These are phyloP conservation scores for Brachionichthys hirsutus DNA, from an alignment of 2,113 vertebrate species.

Conservation along the genomic window DNA sequence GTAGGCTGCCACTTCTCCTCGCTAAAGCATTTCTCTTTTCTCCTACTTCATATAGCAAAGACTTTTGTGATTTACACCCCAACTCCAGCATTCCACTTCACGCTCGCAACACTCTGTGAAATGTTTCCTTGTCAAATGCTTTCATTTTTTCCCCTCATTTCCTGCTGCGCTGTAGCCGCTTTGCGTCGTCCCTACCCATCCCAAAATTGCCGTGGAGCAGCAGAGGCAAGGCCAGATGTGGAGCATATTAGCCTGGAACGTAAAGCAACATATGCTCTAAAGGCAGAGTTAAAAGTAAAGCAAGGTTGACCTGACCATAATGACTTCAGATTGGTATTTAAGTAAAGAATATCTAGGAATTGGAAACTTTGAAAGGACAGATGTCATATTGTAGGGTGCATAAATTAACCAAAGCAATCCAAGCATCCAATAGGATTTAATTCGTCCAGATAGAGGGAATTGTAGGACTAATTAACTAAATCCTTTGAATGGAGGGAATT, in stretches of 20 bases:
- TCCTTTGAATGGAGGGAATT: conserved; percentile 40
- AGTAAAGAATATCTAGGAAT: conserved; percentile 16
- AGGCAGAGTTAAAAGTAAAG: conserved; percentile 20
- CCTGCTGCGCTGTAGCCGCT: conserved; percentile 54
- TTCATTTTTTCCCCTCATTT: conserved; percentile 54
- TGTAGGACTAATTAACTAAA: conserved; percentile 34
- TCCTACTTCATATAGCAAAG: conserved; percentile 14
- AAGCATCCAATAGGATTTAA: conserved; percentile 28
- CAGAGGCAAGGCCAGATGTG: conserved; percentile 70
- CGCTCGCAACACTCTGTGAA: conserved; percentile 41
- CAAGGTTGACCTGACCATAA: conserved; percentile 17
- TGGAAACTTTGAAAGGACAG: conserved; percentile 32
- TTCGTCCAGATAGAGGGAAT: conserved; percentile 22
- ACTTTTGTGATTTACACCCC: conserved; percentile 39
- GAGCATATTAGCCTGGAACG: conserved; percentile 63
- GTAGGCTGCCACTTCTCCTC: conserved; percentile 23
- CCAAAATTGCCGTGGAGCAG: conserved; percentile 44
- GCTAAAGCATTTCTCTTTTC: conserved; percentile 6
- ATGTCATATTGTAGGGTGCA: conserved; percentile 23
- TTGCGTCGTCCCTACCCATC: conserved; percentile 23
- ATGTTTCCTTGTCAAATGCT: conserved; percentile 48
- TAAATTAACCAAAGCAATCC: conserved; percentile 19
- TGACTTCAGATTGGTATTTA: conserved; percentile 51
- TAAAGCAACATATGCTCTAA: conserved; percentile 61
- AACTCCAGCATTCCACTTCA: conserved; percentile 28